Evolutionary conservation across 2,888 invertebrate species (phyloP).

Genomic region (Eulithis prunata): DNA sequence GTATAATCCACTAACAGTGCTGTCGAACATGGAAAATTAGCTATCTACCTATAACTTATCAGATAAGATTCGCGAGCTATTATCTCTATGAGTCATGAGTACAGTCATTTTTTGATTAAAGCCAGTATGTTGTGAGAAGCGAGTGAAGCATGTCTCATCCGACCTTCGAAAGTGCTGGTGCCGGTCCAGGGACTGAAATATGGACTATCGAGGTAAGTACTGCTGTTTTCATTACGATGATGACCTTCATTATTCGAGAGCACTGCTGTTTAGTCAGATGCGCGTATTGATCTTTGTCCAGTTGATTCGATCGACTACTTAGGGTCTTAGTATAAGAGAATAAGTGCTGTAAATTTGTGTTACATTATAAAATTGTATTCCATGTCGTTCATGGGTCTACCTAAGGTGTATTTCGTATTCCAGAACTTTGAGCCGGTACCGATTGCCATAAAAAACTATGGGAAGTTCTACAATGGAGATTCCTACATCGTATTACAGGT

Average conservation of each 20-base stretch:
- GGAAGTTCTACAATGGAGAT: constrained; percentile 91
- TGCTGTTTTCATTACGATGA: not conserved
- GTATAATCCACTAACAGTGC: no score
- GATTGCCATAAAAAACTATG: constrained; percentile 87
- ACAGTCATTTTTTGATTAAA: constrained; percentile 1
- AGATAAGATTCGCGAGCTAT: constrained; percentile 6
- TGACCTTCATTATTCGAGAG: no score
- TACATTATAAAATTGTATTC: not conserved
- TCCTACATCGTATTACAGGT: constrained; percentile 12
- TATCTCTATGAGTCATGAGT: constrained; percentile 18
- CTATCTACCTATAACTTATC: not conserved
- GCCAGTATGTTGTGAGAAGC: constrained; percentile 10
- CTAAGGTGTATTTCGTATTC: constrained; percentile 54
- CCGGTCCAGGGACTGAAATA: constrained; percentile 87
- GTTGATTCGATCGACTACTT: no score
- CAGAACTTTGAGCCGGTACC: constrained; percentile 92
- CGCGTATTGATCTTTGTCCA: no score
- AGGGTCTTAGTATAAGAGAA: not conserved
- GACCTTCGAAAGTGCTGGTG: constrained; percentile 90
- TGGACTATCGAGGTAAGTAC: constrained; percentile 91
- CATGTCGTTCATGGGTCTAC: not conserved
- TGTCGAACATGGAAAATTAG: not conserved
- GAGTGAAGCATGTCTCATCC: constrained; percentile 79
- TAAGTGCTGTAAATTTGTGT: not conserved
- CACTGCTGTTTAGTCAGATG: no score